phyloP scores from a whole-genome alignment of 2,797 vertebrate genomes.

The Diplodus puntazzo region DNA sequence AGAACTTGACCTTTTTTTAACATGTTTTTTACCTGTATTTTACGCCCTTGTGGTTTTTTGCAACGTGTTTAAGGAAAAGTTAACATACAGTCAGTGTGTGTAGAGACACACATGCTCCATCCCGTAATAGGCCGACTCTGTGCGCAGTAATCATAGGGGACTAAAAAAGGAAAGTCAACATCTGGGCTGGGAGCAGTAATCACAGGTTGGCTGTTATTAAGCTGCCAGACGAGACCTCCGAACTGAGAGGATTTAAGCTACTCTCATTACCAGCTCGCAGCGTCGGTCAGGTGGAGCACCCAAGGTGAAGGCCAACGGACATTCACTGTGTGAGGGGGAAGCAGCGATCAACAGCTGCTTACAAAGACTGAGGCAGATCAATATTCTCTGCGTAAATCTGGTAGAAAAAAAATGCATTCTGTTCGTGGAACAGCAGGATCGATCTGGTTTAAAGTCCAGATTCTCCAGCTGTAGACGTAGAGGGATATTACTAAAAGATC shows the following conservation, averaged over 20 bases:
- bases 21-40: slow-evolving; percentile 15
- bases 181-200: slow-evolving; percentile 80
- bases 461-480: slow-evolving; percentile 1
- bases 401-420: not conserved
- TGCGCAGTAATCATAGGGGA: slow-evolving; percentile 73
- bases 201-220: slow-evolving; percentile 83
- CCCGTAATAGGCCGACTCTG: slow-evolving; percentile 64
- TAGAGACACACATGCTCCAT: slow-evolving; percentile 46
- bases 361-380: not conserved
- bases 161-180: slow-evolving; percentile 83
- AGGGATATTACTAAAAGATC: not conserved
- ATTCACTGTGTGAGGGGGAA: slow-evolving; percentile 1
- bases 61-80: slow-evolving; percentile 18
- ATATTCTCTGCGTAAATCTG: slow-evolving; percentile 55
- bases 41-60: slow-evolving; percentile 11
- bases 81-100: slow-evolving; percentile 20
- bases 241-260: slow-evolving; percentile 71
- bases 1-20: slow-evolving; percentile 25
- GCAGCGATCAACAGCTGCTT: slow-evolving; percentile 29
- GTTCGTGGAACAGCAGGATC: not conserved
- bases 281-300: slow-evolving; percentile 58
- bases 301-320: slow-evolving; percentile 58
- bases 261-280: slow-evolving; percentile 59
- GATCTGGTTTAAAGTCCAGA: slow-evolving; percentile 18
- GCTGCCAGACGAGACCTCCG: slow-evolving; percentile 66